A percentile compares a stretch with the other conserved stretches of the same genome.
Evolutionary conservation across 2,888 invertebrate genomes (phyloP).

Genomic region (Strigamia crassipes): DNA sequence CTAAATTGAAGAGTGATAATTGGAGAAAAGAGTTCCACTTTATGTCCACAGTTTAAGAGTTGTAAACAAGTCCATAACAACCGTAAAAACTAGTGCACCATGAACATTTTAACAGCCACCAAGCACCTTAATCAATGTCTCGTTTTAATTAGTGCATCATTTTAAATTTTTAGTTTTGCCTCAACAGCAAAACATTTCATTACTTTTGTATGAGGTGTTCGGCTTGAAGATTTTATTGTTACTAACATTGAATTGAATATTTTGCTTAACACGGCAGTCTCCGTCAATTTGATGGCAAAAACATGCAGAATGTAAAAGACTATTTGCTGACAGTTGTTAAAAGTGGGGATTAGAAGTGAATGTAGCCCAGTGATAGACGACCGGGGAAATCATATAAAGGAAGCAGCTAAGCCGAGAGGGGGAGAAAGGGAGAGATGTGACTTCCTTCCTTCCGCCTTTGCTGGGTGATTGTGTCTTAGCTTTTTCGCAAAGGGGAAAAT

Average conservation of each 20-base stretch:
- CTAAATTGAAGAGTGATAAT: slow-evolving; percentile 5
- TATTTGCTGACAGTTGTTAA: slow-evolving; percentile 14
- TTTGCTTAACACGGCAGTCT: neutral
- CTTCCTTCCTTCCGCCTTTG: slow-evolving; percentile 7
- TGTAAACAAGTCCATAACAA: neutral
- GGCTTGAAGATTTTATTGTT: neutral
- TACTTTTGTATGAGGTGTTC: neutral
- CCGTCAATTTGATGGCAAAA: neutral
- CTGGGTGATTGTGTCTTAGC: neutral
- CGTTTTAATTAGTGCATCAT: neutral
- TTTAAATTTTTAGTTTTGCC: neutral
- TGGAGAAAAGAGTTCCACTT: neutral
- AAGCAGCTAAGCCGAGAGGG: neutral
- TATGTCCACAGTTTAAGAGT: neutral
- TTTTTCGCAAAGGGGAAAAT: neutral
- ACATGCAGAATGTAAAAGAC: neutral
- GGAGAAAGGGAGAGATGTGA: neutral
- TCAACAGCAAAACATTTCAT: no score
- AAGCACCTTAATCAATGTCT: neutral
- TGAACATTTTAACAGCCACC: neutral
- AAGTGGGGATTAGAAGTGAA: slow-evolving; percentile 14
- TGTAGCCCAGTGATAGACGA: neutral
- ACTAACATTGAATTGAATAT: neutral
- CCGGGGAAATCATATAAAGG: neutral
- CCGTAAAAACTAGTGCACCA: neutral